phyloP scores from a whole-genome alignment of 2,888 invertebrate genomes.

The Netelia melanura region DNA sequence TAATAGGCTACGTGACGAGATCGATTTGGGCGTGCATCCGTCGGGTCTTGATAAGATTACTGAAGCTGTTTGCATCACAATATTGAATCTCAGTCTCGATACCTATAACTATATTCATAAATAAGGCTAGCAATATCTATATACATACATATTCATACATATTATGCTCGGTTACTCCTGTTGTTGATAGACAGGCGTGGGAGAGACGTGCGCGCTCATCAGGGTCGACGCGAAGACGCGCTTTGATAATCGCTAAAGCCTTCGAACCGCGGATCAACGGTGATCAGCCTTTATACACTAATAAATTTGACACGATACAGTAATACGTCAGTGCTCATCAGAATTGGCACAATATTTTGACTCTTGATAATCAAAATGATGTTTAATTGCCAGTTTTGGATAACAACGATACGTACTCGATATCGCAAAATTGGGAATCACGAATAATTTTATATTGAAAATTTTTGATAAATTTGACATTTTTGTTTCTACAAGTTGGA shows the following conservation, averaged over 20 bases:
- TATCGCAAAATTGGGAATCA: no score
- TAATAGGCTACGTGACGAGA: constrained; percentile 9
- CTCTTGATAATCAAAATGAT: no score
- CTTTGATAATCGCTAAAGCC: not conserved
- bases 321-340: no score
- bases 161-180: constrained; percentile 24
- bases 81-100: constrained; percentile 51
- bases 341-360: no score
- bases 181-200: constrained; percentile 35
- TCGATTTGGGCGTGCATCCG: constrained; percentile 56
- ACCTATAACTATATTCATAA: not conserved
- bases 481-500: no score
- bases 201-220: not conserved
- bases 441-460: no score
- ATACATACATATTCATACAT: not conserved
- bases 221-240: constrained; percentile 5
- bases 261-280: no score
- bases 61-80: constrained; percentile 37
- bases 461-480: no score
- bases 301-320: no score
- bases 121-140: not conserved
- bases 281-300: no score
- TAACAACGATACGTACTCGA: no score
- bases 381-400: no score
- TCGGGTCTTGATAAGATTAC: constrained; percentile 37